Evolutionary conservation across 2,888 invertebrate genomes (phyloP).

Genomic region (Drosophila algonquin): DNA sequence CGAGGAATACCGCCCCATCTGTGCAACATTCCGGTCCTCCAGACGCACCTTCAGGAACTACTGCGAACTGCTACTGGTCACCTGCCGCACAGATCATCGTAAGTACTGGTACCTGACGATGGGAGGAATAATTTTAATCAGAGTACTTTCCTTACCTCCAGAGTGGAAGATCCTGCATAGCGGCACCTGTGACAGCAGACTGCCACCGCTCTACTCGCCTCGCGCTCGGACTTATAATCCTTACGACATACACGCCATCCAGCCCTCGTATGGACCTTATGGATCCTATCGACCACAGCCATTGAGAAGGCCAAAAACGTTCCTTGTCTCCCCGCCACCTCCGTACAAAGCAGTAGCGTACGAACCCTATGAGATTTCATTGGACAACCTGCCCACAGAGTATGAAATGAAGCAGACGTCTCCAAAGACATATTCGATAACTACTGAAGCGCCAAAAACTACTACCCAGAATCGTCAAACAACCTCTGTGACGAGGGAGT

Average conservation of each 20-base stretch:
- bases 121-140: not conserved
- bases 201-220: slow-evolving; percentile 20
- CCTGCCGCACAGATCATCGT: slow-evolving; percentile 31
- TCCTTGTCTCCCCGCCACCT: slow-evolving; percentile 20
- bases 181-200: slow-evolving; percentile 26
- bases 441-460: not conserved
- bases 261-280: slow-evolving; percentile 8
- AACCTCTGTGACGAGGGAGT: not conserved
- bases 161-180: slow-evolving; percentile 25
- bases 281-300: slow-evolving; percentile 4
- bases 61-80: slow-evolving; percentile 39
- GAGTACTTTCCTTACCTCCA: not conserved
- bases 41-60: slow-evolving; percentile 36
- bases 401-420: not conserved
- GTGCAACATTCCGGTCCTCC: slow-evolving; percentile 13
- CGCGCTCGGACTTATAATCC: slow-evolving; percentile 33
- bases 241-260: slow-evolving; percentile 10
- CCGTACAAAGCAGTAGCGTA: slow-evolving; percentile 17
- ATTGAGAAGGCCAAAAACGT: not conserved
- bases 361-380: slow-evolving; percentile 26
- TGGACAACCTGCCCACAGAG: slow-evolving; percentile 30
- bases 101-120: slow-evolving; percentile 4
- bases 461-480: slow-evolving; percentile 4
- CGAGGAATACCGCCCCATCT: slow-evolving; percentile 17
- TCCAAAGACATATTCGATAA: not conserved